Evolutionary conservation across 2,888 invertebrate genomes (phyloP), one percentile per base, ranked within the genome.

Genomic region (Selenia dentaria): DNA sequence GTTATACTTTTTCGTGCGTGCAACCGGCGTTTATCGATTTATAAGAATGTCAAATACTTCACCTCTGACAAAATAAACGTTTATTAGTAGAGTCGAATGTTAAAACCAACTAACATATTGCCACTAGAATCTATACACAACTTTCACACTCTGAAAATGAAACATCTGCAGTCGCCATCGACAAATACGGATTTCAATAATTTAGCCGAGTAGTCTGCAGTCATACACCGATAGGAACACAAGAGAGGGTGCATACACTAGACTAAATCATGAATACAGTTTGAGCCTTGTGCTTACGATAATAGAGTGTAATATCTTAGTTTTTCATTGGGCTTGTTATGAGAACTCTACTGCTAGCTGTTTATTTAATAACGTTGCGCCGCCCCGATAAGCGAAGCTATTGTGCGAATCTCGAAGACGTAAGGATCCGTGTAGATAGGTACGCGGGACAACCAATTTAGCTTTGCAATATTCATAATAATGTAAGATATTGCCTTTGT

Each of bases 331-430:
- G 39, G 42, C 48, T 52, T 59, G 48, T 22, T 47, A 10, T 10
- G n/a, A 13, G 14, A 10, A n/a, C 10, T 54, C 51, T 64, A 65
- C 59, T 54, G 16, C 36, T 66, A 62, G 59, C 71, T 84, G 83
- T 85, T 85, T 87, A 86, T 84, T 83, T 83, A 86, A 85, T 84
- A 85, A 80, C 78, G 74, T 79, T 79, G 84, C 71, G 69, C 72
- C 65, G 72, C 66, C 51, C 73, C 70, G 83, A 84, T 86, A 84
- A 83, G 78, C 75, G 71, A 51, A 48, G 62, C 74, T 73, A 83
- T 84, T 83, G 80, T 83, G 47, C 37, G 67, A 67, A 66, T 67
- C 69, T 65, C 51, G 55, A 55, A 70, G 68, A 59, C 57, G 42
- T 52, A 51, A 55, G 47, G 38, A 57, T 54, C 52, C 24, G 29